phyloP scores from a whole-genome alignment of 1,140 invertebrate species.

The Trachelipus rathkii region DNA sequence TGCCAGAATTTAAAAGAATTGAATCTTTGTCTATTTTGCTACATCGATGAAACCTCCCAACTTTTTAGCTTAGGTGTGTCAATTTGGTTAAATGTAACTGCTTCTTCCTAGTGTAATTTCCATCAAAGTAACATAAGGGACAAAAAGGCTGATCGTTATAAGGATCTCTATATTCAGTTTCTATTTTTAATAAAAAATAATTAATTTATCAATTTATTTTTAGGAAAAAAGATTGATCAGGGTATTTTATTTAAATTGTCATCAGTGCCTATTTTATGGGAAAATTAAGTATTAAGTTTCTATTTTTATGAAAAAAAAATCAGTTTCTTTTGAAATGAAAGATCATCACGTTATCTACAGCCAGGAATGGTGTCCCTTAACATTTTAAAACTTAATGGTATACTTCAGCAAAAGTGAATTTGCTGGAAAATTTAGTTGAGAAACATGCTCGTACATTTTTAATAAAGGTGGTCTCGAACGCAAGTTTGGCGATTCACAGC shows the following conservation, averaged over 20 bases:
- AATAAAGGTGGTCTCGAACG: not conserved
- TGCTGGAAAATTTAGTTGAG: not conserved
- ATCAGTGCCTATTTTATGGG: too few species aligned
- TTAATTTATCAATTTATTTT: too few species aligned
- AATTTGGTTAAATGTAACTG: not conserved
- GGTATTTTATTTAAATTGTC: too few species aligned
- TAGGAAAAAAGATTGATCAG: too few species aligned
- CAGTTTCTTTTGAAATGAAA: too few species aligned
- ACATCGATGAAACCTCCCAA: not conserved
- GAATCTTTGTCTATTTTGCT: not conserved
- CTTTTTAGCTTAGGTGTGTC: not conserved
- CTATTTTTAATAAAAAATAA: not conserved
- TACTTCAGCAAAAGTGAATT: not conserved
- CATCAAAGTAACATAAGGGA: not conserved
- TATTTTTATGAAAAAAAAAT: too few species aligned
- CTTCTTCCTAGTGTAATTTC: not conserved
- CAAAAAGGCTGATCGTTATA: not conserved
- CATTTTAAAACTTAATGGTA: too few species aligned
- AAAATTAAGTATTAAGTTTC: not conserved
- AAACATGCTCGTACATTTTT: not conserved
- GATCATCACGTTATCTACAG: too few species aligned
- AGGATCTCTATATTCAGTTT: not conserved
- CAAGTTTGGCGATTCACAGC: not conserved
- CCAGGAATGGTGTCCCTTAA: too few species aligned
- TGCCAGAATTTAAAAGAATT: too few species aligned